These are phyloP conservation scores for Parasteatoda tepidariorum DNA, from an alignment of 1,140 invertebrate genomes.

Conservation along the genomic window DNA sequence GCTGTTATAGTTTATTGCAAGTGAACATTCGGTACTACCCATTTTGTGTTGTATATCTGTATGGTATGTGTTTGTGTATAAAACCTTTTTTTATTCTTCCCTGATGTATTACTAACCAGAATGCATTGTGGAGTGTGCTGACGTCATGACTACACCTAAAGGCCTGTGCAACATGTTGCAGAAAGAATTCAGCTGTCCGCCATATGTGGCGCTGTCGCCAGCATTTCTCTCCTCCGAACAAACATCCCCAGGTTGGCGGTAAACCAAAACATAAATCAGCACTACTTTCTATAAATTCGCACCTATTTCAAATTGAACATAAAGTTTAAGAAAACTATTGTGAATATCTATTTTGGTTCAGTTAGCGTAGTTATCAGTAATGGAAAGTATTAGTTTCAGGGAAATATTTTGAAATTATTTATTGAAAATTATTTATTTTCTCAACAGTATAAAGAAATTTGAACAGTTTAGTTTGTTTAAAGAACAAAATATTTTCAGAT, in stretches of 20 bases:
- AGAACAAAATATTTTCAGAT: no score
- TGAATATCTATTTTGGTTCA: no score
- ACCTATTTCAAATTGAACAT: conserved; percentile 12
- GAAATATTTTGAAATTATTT: no score
- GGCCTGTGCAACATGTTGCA: conserved; percentile 65
- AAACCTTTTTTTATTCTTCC: conserved; percentile 20
- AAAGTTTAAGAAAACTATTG: neutral
- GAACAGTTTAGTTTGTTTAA: no score
- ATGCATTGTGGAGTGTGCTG: conserved; percentile 58
- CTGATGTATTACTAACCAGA: conserved; percentile 24
- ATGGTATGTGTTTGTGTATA: conserved; percentile 50
- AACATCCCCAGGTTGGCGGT: conserved; percentile 60
- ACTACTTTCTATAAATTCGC: conserved; percentile 34
- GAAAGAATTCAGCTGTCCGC: conserved; percentile 65
- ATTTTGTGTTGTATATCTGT: conserved; percentile 35
- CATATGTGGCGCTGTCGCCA: conserved; percentile 64
- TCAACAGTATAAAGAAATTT: no score
- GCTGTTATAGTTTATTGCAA: conserved; percentile 14
- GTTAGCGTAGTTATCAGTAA: neutral
- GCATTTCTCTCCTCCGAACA: conserved; percentile 61
- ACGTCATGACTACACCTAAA: conserved; percentile 60
- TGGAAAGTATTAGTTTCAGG: neutral
- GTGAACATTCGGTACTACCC: conserved; percentile 18
- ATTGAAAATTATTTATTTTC: no score
- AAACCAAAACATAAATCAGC: conserved; percentile 50